Percentiles rank a stretch among this genome's conserved stretches.
Conservation (phyloP, 2,888 invertebrate species). For the Caenorhabditis drosophilae region DNA sequence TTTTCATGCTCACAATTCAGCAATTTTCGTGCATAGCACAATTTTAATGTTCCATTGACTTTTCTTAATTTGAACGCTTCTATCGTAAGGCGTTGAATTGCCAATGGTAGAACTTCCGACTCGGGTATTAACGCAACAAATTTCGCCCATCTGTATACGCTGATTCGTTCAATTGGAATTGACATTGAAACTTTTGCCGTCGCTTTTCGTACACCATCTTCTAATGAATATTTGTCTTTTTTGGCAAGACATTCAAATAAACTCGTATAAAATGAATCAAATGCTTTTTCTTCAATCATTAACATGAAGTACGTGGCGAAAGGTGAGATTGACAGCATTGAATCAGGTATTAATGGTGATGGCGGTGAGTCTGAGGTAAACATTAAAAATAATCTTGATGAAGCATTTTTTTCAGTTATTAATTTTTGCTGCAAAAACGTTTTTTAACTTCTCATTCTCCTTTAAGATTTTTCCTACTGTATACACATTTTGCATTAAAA, state of each 20-base stretch:
- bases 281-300: slow-evolving; percentile 50
- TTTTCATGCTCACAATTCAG: slow-evolving; percentile 27
- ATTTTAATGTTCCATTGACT: slow-evolving; percentile 31
- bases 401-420: slow-evolving; percentile 36
- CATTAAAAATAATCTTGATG: slow-evolving; percentile 56
- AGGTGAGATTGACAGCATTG: slow-evolving; percentile 36
- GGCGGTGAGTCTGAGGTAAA: slow-evolving; percentile 53
- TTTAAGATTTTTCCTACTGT: slow-evolving; percentile 30
- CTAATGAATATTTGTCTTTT: slow-evolving; percentile 52
- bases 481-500: slow-evolving; percentile 49
- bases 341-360: slow-evolving; percentile 54
- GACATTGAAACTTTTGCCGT: slow-evolving; percentile 52
- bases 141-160: slow-evolving; percentile 58
- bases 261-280: slow-evolving; percentile 45
- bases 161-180: slow-evolving; percentile 50
- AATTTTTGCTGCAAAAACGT: slow-evolving; percentile 25
- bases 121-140: slow-evolving; percentile 20
- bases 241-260: slow-evolving; percentile 53
- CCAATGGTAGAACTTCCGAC: slow-evolving; percentile 48
- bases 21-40: slow-evolving; percentile 43
- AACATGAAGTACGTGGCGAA: slow-evolving; percentile 61
- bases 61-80: slow-evolving; percentile 39
- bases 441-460: background rate
- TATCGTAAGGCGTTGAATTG: slow-evolving; percentile 54
- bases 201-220: slow-evolving; percentile 57